A percentile compares a stretch with the other conserved stretches of the same genome.
Conservation (phyloP, 1,140 invertebrate genomes). For the Drosophila persimilis region DNA sequence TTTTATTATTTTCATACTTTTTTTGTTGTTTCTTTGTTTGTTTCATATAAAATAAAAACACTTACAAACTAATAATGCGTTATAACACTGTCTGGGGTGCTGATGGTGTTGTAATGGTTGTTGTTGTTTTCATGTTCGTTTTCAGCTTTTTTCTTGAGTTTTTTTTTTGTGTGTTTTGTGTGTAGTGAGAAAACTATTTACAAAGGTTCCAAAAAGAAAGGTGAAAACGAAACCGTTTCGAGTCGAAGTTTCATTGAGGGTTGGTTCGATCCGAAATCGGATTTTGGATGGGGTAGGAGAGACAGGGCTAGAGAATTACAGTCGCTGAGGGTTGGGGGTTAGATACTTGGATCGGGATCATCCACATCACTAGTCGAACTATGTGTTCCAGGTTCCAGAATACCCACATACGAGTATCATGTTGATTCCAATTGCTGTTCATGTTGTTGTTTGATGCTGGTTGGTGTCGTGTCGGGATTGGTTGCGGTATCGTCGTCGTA, state of each 20-base stretch:
- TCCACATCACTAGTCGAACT: constrained; percentile 52
- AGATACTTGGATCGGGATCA: constrained; percentile 25
- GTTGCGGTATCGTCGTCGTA: constrained; percentile 32
- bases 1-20: constrained; percentile 82
- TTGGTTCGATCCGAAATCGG: not conserved
- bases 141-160: constrained; percentile 32
- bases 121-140: constrained; percentile 29
- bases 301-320: constrained; percentile 43
- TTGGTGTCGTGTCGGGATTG: constrained; percentile 26
- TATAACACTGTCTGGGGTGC: constrained; percentile 77
- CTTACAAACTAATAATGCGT: constrained; percentile 82
- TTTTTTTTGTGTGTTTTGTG: constrained; percentile 36
- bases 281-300: constrained; percentile 14
- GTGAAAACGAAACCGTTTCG: constrained; percentile 21
- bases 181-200: constrained; percentile 70
- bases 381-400: constrained; percentile 42
- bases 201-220: constrained; percentile 51
- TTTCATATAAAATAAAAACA: constrained; percentile 83
- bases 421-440: constrained; percentile 35
- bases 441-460: constrained; percentile 26
- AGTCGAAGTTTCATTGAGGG: constrained; percentile 35
- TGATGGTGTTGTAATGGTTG: constrained; percentile 30
- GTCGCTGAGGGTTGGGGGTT: constrained; percentile 60
- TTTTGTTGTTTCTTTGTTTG: constrained; percentile 83
- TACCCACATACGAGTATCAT: constrained; percentile 38